Evolutionary conservation across 2,888 invertebrate genomes (phyloP), one percentile per base, ranked within the genome.

Genomic region (Ditula angustiorana): DNA sequence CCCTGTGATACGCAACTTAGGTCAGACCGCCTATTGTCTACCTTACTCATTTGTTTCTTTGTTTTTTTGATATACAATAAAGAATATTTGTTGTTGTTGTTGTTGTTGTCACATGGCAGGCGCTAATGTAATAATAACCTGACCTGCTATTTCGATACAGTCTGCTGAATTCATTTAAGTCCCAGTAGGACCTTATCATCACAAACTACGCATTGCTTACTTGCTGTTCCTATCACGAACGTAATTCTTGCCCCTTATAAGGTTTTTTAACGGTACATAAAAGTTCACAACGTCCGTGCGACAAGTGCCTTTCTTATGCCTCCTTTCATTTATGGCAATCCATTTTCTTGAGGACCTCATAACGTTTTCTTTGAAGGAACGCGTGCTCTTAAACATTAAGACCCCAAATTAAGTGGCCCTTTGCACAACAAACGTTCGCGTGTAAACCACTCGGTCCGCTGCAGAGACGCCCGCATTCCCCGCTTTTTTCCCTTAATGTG

Each of bases 321-420:
- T 63, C 56, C 61, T 68, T 70, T 70, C 70, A 56, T 72, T 72
- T 68, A 74, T 71, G 70, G 61, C 60, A 66, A 70, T 70, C 71
- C 71, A 70, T 75, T 74, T 69, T 70, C 67, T 67, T 53, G 58
- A 72, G 70, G 67, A 66, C 56, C 63, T 49, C 69, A 68, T 62
- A 61, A 72, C 69, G 66, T 71, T 77, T 72, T 71, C 73, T 75
- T 76, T 75, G 71, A 68, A 73, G 69, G 68, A 70, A 71, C 67
- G 71, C 70, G 69, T 74, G 67, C 69, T 68, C 30, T 53, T 56
- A 35, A 30, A 72, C 75, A 75, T 80, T 80, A 80, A 67, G 69
- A 62, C 47, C 68, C 70, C 66, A 72, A 78, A 79, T 79, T 77
- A 77, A 77, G 78, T 77, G 71, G 69, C 67, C 61, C 73, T 74